Percentiles rank a stretch among this genome's conserved stretches.
These are phyloP conservation scores for Chromobotia macracanthus DNA, from an alignment of 2,797 vertebrate species.

Conservation along the genomic window DNA sequence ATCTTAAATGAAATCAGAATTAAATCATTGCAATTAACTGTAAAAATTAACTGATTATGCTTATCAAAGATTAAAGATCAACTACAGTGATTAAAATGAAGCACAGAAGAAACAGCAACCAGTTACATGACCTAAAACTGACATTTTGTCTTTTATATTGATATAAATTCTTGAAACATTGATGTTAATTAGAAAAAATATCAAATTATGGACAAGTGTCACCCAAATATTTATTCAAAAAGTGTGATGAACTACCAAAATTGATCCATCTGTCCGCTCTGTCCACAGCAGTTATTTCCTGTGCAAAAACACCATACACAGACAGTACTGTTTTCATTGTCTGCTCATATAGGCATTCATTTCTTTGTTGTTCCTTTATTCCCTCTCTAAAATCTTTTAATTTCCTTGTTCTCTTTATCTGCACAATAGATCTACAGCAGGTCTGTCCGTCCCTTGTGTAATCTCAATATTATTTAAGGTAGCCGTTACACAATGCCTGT, in stretches of 20 bases:
- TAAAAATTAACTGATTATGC: too few species aligned
- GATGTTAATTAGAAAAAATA: neutral
- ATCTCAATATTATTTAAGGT: slow-evolving; percentile 68
- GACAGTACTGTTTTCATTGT: slow-evolving; percentile 9
- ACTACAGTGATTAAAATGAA: neutral
- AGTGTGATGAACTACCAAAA: neutral
- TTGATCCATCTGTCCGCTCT: too few species aligned
- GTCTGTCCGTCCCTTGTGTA: slow-evolving; percentile 45
- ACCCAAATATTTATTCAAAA: neutral
- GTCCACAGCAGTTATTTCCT: neutral
- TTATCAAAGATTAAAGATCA: too few species aligned
- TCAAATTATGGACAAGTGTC: neutral
- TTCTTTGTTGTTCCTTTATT: slow-evolving; percentile 1
- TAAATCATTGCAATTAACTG: too few species aligned
- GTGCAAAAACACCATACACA: neutral
- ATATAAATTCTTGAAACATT: too few species aligned
- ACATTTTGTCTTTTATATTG: neutral
- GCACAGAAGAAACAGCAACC: too few species aligned
- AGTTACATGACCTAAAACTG: neutral
- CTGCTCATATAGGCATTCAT: slow-evolving; percentile 36
- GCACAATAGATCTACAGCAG: slow-evolving; percentile 43
- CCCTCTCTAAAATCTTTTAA: slow-evolving; percentile 27
- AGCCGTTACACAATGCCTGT: slow-evolving; percentile 57
- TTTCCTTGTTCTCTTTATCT: slow-evolving; percentile 39
- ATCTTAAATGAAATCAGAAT: too few species aligned